Percentiles rank a stretch among this genome's conserved stretches.
Evolutionary conservation across 2,113 vertebrate species (phyloP).

Genomic region (Vulpes lagopus): DNA sequence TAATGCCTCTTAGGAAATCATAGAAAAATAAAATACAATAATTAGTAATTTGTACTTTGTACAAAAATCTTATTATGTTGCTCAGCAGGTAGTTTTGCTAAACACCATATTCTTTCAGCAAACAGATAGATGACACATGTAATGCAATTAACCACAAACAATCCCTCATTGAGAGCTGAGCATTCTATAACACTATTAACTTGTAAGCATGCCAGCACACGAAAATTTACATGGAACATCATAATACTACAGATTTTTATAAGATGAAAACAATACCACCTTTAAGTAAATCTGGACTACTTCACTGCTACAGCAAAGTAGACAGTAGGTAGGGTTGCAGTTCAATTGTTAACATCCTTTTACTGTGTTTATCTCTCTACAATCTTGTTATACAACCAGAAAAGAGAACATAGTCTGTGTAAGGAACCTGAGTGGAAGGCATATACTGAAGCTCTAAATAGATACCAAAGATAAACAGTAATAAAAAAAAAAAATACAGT

Average conservation of each 20-base stretch:
- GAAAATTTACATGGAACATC: constrained; percentile 88
- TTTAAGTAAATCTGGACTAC: constrained; percentile 81
- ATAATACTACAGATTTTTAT: constrained; percentile 80
- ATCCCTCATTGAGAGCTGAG: constrained; percentile 89
- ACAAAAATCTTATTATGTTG: constrained; percentile 98
- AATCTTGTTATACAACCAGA: constrained; percentile 52
- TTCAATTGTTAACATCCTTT: constrained; percentile 63
- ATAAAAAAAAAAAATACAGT: constrained; percentile 39
- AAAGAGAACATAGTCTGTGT: constrained; percentile 64
- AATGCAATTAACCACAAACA: constrained; percentile 88
- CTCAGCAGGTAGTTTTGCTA: constrained; percentile 97
- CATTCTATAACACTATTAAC: constrained; percentile 91
- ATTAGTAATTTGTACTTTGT: constrained; percentile 98
- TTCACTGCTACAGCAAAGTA: constrained; percentile 75
- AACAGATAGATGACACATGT: constrained; percentile 87
- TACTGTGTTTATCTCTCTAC: constrained; percentile 65
- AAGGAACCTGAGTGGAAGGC: constrained; percentile 43
- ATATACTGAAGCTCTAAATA: constrained; percentile 4
- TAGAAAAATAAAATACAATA: constrained; percentile 99
- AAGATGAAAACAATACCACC: constrained; percentile 79
- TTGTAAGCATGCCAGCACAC: constrained; percentile 90
- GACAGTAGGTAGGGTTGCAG: constrained; percentile 72
- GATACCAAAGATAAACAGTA: constrained; percentile 37
- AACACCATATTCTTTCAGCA: constrained; percentile 93
- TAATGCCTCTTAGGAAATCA: constrained; percentile 98